Conservation (phyloP, 2,797 vertebrate genomes). For the Percopsis omiscomaycus region DNA sequence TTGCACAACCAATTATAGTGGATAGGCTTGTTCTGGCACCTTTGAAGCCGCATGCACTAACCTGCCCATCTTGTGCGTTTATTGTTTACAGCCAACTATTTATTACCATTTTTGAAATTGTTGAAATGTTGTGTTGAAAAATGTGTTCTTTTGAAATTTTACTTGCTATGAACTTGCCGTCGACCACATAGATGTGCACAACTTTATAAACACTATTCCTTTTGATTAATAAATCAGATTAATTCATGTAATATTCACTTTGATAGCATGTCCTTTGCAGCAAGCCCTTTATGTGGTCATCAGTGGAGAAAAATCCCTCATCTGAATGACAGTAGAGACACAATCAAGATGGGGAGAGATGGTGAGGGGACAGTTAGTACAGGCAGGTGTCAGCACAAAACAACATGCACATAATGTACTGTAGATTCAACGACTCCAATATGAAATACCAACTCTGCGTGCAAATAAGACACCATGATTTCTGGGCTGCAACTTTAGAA, state of each 20-base stretch:
- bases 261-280: conserved; percentile 76
- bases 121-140: neutral
- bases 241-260: neutral
- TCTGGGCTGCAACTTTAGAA: too few species aligned
- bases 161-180: neutral
- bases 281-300: conserved; percentile 68
- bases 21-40: too few species aligned
- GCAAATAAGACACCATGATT: too few species aligned
- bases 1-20: too few species aligned
- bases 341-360: neutral
- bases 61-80: too few species aligned
- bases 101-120: neutral
- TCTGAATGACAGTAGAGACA: neutral
- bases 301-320: conserved; percentile 43
- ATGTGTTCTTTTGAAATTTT: neutral
- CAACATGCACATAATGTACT: neutral
- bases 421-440: too few species aligned
- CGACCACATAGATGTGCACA: too few species aligned
- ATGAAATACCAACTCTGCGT: too few species aligned
- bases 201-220: neutral
- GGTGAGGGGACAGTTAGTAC: neutral
- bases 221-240: neutral
- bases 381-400: neutral
- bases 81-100: neutral
- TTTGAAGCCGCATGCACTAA: too few species aligned